phyloP scores from a whole-genome alignment of 2,888 invertebrate genomes.

The Scaptomyza reducta region DNA sequence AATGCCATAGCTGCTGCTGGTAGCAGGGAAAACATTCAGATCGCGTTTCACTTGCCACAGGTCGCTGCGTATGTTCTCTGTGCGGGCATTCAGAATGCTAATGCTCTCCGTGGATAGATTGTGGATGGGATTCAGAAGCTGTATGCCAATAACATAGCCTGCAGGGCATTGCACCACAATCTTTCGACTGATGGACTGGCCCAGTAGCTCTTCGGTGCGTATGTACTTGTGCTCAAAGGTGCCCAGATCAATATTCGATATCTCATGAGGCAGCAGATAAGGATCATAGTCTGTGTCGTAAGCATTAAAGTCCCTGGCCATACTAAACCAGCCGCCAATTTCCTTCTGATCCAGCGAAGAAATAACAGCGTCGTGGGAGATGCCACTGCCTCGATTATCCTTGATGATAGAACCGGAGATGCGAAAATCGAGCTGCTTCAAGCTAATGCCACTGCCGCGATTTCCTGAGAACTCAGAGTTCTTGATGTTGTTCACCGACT shows the following conservation, averaged over 20 bases:
- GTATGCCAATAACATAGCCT: conserved; percentile 94
- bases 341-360: conserved; percentile 94
- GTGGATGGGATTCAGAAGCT: conserved; percentile 95
- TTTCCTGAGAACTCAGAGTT: conserved; percentile 94
- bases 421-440: conserved; percentile 93
- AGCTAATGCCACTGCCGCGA: conserved; percentile 94
- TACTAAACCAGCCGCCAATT: conserved; percentile 95
- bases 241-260: conserved; percentile 86
- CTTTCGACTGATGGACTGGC: conserved; percentile 86
- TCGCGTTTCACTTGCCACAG: conserved; percentile 93
- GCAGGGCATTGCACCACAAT: conserved; percentile 90
- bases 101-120: conserved; percentile 94
- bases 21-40: conserved; percentile 94
- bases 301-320: conserved; percentile 88
- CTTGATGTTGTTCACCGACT: conserved; percentile 91
- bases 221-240: conserved; percentile 92
- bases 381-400: conserved; percentile 93
- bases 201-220: conserved; percentile 88
- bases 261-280: conserved; percentile 88
- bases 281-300: conserved; percentile 90
- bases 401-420: conserved; percentile 91
- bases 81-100: conserved; percentile 90
- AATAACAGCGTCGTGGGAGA: conserved; percentile 95
- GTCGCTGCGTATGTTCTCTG: conserved; percentile 87
- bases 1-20: conserved; percentile 92